Evolutionary conservation across 2,888 invertebrate genomes (phyloP), one percentile per base, ranked within the genome.

Genomic region (Antheraea yamamai): DNA sequence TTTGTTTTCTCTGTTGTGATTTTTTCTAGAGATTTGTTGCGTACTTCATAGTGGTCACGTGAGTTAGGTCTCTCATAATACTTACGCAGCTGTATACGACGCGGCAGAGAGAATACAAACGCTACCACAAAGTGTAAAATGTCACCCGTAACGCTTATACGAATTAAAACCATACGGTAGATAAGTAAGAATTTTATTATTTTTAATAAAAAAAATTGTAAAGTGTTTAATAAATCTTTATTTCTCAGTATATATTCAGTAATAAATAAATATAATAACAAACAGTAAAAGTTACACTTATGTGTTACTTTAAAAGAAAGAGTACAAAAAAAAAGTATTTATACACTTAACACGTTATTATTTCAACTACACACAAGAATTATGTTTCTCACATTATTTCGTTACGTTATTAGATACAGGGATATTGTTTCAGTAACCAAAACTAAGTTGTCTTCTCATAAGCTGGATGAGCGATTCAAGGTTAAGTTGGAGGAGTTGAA

Each of bases 401-500:
- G n/a, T n/a, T n/a, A 8, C 10, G 8, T 20, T 58, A 8, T 58
- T 58, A 20, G 10, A 58, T 58, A 58, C n/a, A 58, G 55, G 18
- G 73, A 75, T 73, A 47, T 47, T 47, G 47, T 47, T 47, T 47
- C 47, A 47, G 47, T 2, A 47, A 47, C 47, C 47, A 12, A 75
- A 76, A 74, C 77, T 76, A 77, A 79, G 81, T 78, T 79, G 72
- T 66, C 35, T 73, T 74, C 70, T 23, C 71, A 51, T 80, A 80
- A 68, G 89, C 78, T 76, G 91, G 81, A 75, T 81, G 75, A 87
- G 93, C 95, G 90, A 86, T 87, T 89, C 87, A 90, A 95, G 92
- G 90, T 95, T 95, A 95, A 95, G 95, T 95, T 95, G 95, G 95
- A 95, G 95, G 95, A 95, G 95, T 95, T 95, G 95, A 95, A 95